Base-by-base conservation (phyloP, 2,113 vertebrate genomes). In the Oceanites oceanicus region DNA sequence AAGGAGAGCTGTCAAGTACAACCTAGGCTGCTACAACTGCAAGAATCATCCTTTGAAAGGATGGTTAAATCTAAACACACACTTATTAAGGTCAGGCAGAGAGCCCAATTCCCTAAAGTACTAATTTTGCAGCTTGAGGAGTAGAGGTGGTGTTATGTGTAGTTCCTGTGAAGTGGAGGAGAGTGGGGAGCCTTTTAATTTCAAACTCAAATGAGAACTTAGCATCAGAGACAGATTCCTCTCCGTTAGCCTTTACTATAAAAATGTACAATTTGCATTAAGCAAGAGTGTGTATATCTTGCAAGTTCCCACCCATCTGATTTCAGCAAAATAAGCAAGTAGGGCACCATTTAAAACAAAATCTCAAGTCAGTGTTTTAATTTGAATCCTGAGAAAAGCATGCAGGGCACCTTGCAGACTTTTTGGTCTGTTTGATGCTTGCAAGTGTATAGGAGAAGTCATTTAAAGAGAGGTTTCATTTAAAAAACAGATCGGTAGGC, bases 41-140 rank as follows among this genome's bases (percentile, higher is more conserved):
- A 97, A 94, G 74, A 94, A 92, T 78, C 36, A 18, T 79, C 56
- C 18, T 91, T 88, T 94, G 49, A 94, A 95, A 86, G 20, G 50
- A 14, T 68, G 38, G 53, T 78, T 96, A 94, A 97, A 96, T 52
- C 58, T 82, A 91, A 94, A 94, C 53, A 83, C 42, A 79, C 70
- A 63, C 59, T 90, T 91, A 95, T 95, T 96, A 95, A 89, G 82
- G 72, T 92, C 83, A 94, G 91, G 49, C 87, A 94, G 59, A 93
- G 74, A 87, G 56, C 82, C 85, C 71, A 88, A 5, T 87, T 97
- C 92, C 88, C 83, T 36, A 32, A 91, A 91, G 90, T 91, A 92
- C 74, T 91, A 94, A 95, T 97, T 97, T 92, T 93, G 72, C 59
- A 95, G 56, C 56, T 94, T 94, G 85, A 93, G 67, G 55, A 93